Evolutionary conservation across 2,113 vertebrate genomes (phyloP).

Genomic region (Vidua chalybeata): DNA sequence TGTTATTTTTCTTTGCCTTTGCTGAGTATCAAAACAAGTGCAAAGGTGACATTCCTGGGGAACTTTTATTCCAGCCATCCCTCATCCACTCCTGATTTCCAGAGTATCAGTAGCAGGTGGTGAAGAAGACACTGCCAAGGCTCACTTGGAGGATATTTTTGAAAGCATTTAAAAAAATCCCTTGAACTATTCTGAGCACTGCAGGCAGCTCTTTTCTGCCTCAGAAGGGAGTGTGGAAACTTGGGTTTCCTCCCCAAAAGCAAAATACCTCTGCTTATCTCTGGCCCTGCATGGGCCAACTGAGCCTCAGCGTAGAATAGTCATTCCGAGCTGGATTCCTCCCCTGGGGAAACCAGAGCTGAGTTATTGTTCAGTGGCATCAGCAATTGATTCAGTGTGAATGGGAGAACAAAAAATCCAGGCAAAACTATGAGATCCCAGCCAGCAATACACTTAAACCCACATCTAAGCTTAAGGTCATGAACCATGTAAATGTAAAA

Average conservation of each 20-base stretch:
- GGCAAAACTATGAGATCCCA: not conserved
- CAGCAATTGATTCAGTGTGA: conserved; percentile 33
- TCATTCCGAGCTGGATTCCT: not conserved
- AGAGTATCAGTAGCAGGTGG: not conserved
- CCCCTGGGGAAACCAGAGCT: conserved; percentile 5
- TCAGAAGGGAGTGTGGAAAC: conserved; percentile 1
- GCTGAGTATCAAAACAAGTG: not conserved
- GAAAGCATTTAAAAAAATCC: conserved; percentile 18
- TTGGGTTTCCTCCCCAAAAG: not conserved
- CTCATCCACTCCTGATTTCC: not conserved
- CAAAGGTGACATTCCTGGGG: not conserved
- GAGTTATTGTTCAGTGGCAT: conserved; percentile 50
- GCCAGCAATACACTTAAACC: not conserved
- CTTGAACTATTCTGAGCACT: conserved; percentile 1
- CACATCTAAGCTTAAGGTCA: conserved; percentile 7
- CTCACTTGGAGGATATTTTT: not conserved
- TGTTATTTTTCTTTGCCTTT: not conserved
- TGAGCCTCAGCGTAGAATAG: not conserved
- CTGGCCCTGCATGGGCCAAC: not conserved
- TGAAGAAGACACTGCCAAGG: not conserved
- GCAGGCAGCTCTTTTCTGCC: conserved; percentile 5
- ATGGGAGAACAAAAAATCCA: conserved; percentile 3
- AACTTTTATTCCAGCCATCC: not conserved
- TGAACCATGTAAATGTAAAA: not conserved
- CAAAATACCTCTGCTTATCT: not conserved